Conservation (phyloP, 2,113 vertebrate species). For the Coturnix japonica region DNA sequence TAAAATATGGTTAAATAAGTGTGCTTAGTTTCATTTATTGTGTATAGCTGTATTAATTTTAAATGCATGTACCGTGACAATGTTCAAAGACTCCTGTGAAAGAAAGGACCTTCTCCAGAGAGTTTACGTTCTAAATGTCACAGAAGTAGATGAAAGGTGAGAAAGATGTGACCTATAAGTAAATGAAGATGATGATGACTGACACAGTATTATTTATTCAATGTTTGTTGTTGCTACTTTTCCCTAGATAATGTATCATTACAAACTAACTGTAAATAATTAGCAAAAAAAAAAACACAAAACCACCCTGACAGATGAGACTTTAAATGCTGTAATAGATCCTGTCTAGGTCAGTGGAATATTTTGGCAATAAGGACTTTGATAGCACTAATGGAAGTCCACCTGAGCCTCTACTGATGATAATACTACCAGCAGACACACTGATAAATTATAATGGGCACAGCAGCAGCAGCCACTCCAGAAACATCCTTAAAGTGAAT, state of each 20-base stretch:
- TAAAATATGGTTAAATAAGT: not conserved
- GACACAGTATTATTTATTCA: constrained; percentile 42
- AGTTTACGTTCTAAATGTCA: not conserved
- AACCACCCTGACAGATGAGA: not conserved
- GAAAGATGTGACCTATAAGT: not conserved
- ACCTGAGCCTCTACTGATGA: constrained; percentile 55
- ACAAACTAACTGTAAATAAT: constrained; percentile 42
- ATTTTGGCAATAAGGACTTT: constrained; percentile 26
- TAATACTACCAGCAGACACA: constrained; percentile 39
- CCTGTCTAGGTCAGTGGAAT: constrained; percentile 23
- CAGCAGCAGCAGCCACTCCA: constrained; percentile 6
- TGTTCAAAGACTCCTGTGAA: not conserved
- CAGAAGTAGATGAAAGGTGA: not conserved
- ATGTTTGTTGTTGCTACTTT: constrained; percentile 12
- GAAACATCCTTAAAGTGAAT: constrained; percentile 60
- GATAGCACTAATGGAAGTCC: constrained; percentile 36
- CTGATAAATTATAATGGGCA: constrained; percentile 60
- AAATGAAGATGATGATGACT: constrained; percentile 17
- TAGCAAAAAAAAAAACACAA: constrained; percentile 33
- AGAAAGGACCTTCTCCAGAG: not conserved
- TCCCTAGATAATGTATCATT: constrained; percentile 3
- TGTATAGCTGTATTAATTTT: not conserved
- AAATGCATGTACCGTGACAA: not conserved
- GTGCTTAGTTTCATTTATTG: not conserved
- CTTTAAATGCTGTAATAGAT: constrained; percentile 39